These are phyloP conservation scores for Coptodon bakossiorum DNA, from an alignment of 2,113 vertebrate genomes.

Conservation along the genomic window DNA sequence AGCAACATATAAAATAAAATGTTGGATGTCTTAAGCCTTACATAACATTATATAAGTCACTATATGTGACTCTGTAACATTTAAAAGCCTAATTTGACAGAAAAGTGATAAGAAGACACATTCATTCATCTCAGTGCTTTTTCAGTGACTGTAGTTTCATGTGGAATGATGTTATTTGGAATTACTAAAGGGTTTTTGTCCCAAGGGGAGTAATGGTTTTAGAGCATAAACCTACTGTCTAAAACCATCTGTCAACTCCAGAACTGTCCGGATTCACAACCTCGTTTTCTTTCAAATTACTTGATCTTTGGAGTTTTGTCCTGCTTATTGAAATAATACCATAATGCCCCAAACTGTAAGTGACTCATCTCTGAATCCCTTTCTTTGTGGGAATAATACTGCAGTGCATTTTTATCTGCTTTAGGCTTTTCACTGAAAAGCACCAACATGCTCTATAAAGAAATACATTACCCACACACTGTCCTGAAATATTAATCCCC, in stretches of 20 bases:
- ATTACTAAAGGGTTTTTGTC: constrained; percentile 12
- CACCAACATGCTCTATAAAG: background rate
- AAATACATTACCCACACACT: background rate
- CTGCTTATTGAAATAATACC: background rate
- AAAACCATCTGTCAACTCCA: constrained; percentile 18
- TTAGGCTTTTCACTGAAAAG: constrained; percentile 2
- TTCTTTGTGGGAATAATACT: background rate
- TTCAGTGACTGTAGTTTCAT: background rate
- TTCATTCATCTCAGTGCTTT: background rate
- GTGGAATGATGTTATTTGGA: constrained; percentile 1
- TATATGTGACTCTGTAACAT: background rate
- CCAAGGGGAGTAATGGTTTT: constrained; percentile 8
- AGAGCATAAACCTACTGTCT: background rate
- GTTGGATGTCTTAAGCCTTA: background rate
- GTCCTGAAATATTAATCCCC: constrained; percentile 6
- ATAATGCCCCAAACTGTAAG: background rate
- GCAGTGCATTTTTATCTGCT: background rate
- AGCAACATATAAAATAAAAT: background rate
- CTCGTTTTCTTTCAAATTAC: background rate
- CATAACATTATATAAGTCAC: background rate
- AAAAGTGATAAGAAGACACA: background rate
- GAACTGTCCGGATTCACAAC: background rate
- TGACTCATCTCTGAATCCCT: background rate
- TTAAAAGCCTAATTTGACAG: background rate
- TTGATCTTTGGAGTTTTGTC: background rate